phyloP scores from a whole-genome alignment of 2,888 invertebrate species.

The Anthoptus insignis region DNA sequence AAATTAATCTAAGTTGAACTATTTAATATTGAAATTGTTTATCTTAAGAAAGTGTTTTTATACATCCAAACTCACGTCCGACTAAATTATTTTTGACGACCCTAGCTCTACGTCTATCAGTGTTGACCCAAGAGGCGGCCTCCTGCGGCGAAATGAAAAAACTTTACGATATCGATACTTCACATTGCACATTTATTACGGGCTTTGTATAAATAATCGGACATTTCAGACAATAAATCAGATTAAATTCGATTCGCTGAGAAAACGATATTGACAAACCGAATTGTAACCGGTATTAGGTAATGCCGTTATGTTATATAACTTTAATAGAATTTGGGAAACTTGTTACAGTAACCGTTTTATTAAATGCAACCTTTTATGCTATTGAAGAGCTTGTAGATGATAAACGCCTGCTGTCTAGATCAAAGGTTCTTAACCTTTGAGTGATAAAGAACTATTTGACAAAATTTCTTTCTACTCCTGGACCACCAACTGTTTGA shows the following conservation, averaged over 20 bases:
- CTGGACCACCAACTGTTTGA: no score
- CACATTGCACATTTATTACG: conserved; percentile 34
- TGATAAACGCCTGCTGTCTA: no score
- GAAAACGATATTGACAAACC: conserved; percentile 14
- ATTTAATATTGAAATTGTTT: no score
- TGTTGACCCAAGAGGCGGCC: conserved; percentile 19
- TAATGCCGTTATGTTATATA: conserved; percentile 1
- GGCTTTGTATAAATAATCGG: conserved; percentile 21
- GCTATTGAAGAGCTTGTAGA: no score
- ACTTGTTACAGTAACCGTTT: not conserved
- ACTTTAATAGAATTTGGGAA: not conserved
- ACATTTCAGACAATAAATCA: conserved; percentile 18
- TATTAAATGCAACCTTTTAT: not conserved
- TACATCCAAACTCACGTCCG: no score
- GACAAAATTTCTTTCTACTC: no score
- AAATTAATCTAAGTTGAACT: no score
- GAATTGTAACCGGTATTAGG: conserved; percentile 2
- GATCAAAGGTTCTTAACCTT: no score
- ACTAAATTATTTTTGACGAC: conserved; percentile 11
- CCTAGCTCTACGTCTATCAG: conserved; percentile 20
- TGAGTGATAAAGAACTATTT: no score
- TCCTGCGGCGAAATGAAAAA: conserved; percentile 41
- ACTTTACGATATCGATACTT: conserved; percentile 40
- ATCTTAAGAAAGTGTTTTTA: no score
- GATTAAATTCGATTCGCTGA: conserved; percentile 8